Conservation (phyloP, 2,797 vertebrate genomes). For the Thripadectes ignobilis region DNA sequence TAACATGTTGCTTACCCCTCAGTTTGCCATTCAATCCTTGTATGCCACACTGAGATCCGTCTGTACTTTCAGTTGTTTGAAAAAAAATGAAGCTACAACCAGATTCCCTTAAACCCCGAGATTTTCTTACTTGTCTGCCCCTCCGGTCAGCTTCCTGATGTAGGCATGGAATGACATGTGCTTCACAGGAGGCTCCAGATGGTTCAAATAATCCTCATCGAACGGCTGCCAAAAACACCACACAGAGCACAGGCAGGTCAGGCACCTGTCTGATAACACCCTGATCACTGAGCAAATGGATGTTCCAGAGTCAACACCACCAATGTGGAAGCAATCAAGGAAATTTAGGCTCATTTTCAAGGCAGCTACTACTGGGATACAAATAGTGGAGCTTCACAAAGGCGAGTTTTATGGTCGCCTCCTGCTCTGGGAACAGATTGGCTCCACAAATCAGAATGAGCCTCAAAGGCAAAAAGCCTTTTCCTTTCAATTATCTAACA, state of each 20-base stretch:
- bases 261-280: neutral
- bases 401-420: neutral
- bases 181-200: slow-evolving; percentile 97
- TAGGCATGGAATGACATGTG: slow-evolving; percentile 99
- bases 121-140: slow-evolving; percentile 93
- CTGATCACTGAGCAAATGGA: neutral
- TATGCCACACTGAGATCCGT: neutral
- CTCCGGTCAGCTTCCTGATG: slow-evolving; percentile 96
- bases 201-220: slow-evolving; percentile 98
- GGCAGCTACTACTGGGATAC: neutral
- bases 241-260: slow-evolving; percentile 29
- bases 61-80: neutral
- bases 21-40: neutral
- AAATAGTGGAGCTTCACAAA: neutral
- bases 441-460: slow-evolving; percentile 19
- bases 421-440: neutral
- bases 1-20: neutral
- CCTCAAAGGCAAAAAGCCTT: neutral
- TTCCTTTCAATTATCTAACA: neutral
- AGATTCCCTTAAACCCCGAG: neutral
- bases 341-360: slow-evolving; percentile 1
- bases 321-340: slow-evolving; percentile 41
- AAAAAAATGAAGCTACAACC: neutral
- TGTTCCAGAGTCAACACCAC: neutral
- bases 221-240: slow-evolving; percentile 85